phyloP scores from a whole-genome alignment of 2,113 vertebrate species.

The Carlito syrichta region DNA sequence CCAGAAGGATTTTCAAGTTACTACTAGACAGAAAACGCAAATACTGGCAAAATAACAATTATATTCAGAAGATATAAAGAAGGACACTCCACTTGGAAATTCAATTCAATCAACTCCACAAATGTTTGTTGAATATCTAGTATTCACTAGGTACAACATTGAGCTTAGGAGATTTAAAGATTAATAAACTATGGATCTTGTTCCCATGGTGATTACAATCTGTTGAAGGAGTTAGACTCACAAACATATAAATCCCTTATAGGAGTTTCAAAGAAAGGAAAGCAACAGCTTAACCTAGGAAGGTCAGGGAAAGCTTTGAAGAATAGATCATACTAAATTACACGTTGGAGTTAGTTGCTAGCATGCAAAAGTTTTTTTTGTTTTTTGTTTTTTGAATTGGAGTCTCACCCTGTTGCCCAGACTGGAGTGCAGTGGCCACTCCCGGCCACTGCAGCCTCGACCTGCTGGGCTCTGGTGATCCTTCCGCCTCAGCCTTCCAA shows the following conservation, averaged over 20 bases:
- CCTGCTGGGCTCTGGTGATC: no score
- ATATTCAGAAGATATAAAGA: background rate
- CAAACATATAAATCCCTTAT: background rate
- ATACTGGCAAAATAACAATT: background rate
- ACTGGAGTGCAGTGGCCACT: no score
- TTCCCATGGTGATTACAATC: background rate
- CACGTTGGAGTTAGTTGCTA: background rate
- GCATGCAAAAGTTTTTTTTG: background rate
- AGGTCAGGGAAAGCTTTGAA: background rate
- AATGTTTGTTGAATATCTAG: background rate
- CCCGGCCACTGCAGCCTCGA: no score
- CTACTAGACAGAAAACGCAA: background rate
- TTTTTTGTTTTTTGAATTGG: no score
- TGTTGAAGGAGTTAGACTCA: background rate
- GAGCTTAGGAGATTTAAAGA: background rate
- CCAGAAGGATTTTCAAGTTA: conserved; percentile 1
- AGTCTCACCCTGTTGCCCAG: no score
- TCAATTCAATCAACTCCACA: background rate
- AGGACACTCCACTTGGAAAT: background rate
- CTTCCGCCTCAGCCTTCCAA: no score
- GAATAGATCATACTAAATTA: background rate
- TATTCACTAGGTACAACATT: background rate
- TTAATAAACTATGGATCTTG: background rate
- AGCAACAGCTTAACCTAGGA: background rate
- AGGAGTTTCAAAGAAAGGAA: background rate